Evolutionary conservation across 2,888 invertebrate genomes (phyloP), one percentile per base, ranked within the genome.

Genomic region (Spicauda simplicius): DNA sequence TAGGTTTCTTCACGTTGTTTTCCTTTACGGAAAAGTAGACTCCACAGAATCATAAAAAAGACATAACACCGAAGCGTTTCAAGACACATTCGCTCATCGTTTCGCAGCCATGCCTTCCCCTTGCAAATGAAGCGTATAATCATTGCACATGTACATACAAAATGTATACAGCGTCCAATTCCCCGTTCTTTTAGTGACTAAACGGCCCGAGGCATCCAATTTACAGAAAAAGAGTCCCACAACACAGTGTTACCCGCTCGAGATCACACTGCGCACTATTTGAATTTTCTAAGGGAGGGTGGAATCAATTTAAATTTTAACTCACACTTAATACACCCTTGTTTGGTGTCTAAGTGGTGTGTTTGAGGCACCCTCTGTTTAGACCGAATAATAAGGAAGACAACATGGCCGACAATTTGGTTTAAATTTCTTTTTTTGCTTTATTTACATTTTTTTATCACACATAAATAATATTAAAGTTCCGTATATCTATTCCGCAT

Each of bases 221-320:
- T 92, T 91, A 86, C 85, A 87, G 88, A 86, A 89, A 89, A 92
- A 91, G 87, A 90, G 90, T 90, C 87, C 88, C 89, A 86, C 91
- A 90, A 89, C 89, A 87, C 81, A 81, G 81, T 80, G 84, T 88
- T 83, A 81, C 82, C 78, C 91, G 91, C 90, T 86, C 79, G 87
- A 91, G 88, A 90, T 91, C 90, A 91, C 91, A 90, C 86, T 83
- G 80, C n/a, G n/a, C 90, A 93, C 92, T 92, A 93, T 93, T 90
- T 89, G 91, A 91, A 91, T 25, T 25, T 25, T 91, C 86, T 76
- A 69, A 80, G 82, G 84, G 90, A 89, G 91, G 91, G 91, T 85
- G 81, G 91, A 93, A 91, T 92, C 92, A 93, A 93, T 92, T 93
- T 93, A 92, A 93, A 93, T 92, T 93, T 93, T 93, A 93, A 92